These are phyloP conservation scores for Chaetophractus vellerosus DNA, from an alignment of 2,797 vertebrate genomes.

Conservation along the genomic window DNA sequence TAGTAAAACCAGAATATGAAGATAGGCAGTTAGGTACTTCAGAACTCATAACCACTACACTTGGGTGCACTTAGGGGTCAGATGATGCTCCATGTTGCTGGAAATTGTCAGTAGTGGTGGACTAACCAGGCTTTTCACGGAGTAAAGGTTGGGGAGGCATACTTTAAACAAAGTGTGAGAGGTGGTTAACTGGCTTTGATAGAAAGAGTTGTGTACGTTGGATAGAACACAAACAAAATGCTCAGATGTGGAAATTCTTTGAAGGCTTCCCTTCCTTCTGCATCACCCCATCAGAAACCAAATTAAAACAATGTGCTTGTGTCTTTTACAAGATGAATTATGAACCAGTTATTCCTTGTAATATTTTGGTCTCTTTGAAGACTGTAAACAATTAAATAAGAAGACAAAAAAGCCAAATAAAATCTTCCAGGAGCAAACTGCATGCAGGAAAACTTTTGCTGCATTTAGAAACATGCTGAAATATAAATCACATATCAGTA, in stretches of 20 bases:
- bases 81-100: background rate
- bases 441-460: background rate
- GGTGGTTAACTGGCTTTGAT: background rate
- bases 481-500: background rate
- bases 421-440: background rate
- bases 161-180: slow-evolving; percentile 31
- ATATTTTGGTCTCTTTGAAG: slow-evolving; percentile 32
- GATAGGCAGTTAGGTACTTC: background rate
- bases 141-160: background rate
- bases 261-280: background rate
- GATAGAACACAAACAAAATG: background rate
- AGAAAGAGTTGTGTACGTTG: background rate
- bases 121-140: slow-evolving; percentile 5
- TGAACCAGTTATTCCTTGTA: background rate
- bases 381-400: background rate
- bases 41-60: background rate
- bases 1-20: background rate
- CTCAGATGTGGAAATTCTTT: background rate
- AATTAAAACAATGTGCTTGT: background rate
- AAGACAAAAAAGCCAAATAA: slow-evolving; percentile 1
- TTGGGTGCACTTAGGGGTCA: background rate
- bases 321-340: background rate
- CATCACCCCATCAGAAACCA: background rate
- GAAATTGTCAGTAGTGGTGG: background rate
- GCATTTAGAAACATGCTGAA: background rate